Evolutionary conservation across 2,888 invertebrate species (phyloP).

Genomic region (Pterobdella sp.): DNA sequence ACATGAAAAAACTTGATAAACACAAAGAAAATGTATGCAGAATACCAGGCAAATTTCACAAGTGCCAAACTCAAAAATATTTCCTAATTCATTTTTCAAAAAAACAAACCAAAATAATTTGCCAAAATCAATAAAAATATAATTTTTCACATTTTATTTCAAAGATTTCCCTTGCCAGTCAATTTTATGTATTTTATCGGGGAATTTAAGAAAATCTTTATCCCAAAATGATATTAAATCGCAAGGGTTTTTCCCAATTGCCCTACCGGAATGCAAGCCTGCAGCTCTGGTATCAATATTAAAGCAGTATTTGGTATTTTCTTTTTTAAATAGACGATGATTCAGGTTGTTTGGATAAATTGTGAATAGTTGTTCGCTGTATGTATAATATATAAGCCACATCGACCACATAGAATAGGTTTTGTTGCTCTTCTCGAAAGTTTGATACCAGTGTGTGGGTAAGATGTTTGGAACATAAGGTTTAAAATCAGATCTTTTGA

Average conservation of each 20-base stretch:
- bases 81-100: too few relatives aligned
- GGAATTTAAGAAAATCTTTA: constrained; percentile 20
- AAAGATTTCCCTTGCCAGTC: constrained; percentile 39
- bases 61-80: too few relatives aligned
- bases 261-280: constrained; percentile 12
- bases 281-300: background rate
- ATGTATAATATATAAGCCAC: constrained; percentile 35
- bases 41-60: too few relatives aligned
- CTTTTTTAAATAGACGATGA: background rate
- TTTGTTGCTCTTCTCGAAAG: constrained; percentile 13
- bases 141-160: too few relatives aligned
- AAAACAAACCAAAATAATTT: too few relatives aligned
- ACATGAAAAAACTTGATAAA: too few relatives aligned
- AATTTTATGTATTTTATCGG: constrained; percentile 37
- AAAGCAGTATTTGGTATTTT: background rate
- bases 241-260: background rate
- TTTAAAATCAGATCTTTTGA: constrained; percentile 20
- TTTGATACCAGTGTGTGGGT: constrained; percentile 35
- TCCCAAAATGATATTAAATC: constrained; percentile 21
- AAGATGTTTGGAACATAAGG: constrained; percentile 34
- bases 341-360: constrained; percentile 29
- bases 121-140: too few relatives aligned
- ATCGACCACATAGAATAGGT: constrained; percentile 36
- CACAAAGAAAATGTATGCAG: too few relatives aligned
- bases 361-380: constrained; percentile 27